Base-by-base conservation (phyloP, 2,797 vertebrate genomes). In the Sebastes aleutianus region DNA sequence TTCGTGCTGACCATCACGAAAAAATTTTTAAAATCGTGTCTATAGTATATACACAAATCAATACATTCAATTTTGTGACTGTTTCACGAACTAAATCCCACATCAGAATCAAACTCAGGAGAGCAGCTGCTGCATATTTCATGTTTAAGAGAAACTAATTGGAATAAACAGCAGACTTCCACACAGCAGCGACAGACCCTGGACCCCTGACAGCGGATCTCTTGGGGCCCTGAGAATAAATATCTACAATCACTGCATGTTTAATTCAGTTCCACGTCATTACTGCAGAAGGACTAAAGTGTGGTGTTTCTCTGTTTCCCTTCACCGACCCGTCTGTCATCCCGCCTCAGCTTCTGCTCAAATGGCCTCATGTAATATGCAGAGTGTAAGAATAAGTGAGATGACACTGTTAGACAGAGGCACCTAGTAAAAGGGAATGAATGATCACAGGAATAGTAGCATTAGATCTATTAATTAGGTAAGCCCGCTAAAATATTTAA, bases 401-500 rank as follows among this genome's bases (percentile, higher is more conserved):
- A 39, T 58, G 87, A 84, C 79, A 84, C 81, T n/a, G 88, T 87
- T 78, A 74, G 71, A 88, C 66, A 79, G 82, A 76, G 31, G 72
- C 76, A 80, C 65, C 79, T 82, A 78, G 73, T 27, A 34, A 84
- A 75, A 80, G 80, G 75, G 74, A 91, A 90, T 91, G 86, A 91
- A 92, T 83, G 89, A 93, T 90, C 85, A 86, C 88, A 93, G 88
- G 87, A 93, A 93, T 83, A 86, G 88, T 80, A 84, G 56, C 85
- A 83, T 88, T 76, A 80, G 18, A 81, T 85, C 66, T 79, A 91
- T 93, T 92, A 89, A 92, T 94, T 80, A 86, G 77, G 53, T 76
- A 84, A 76, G 80, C 39, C 84, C 70, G 82, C 67, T 94, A 58
- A 90, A 92, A 95, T 94, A 94, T 94, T 94, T 87, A 93, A 93